phyloP scores from a whole-genome alignment of 1,140 invertebrate species.

The Trichomalopsis sarcophagae region DNA sequence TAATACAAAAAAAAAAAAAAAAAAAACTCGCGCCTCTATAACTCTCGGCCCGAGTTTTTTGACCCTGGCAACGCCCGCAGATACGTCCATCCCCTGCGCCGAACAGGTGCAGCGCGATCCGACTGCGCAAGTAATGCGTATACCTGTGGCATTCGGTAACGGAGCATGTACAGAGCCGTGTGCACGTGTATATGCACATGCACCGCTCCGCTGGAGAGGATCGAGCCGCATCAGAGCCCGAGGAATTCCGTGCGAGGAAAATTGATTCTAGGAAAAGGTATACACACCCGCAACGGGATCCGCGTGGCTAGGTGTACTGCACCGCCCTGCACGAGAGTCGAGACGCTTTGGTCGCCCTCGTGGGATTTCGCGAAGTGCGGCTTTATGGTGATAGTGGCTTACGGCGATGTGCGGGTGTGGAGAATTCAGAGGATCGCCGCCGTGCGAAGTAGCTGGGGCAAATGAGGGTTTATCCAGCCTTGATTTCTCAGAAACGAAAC shows the following conservation, averaged over 20 bases:
- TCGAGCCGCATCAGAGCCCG: neutral
- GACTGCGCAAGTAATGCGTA: neutral
- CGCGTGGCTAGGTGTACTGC: neutral
- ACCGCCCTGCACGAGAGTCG: neutral
- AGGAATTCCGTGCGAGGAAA: constrained; percentile 21
- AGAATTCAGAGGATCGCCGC: too few relatives aligned
- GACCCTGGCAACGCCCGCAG: neutral
- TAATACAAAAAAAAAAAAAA: too few relatives aligned
- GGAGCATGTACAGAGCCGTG: neutral
- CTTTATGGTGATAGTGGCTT: too few relatives aligned
- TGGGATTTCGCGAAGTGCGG: too few relatives aligned
- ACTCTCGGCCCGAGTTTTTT: neutral
- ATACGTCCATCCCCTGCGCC: neutral
- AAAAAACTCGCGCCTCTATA: too few relatives aligned
- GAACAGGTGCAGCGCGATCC: neutral
- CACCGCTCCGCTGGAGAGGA: neutral
- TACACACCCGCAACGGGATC: neutral
- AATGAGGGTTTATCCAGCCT: too few relatives aligned
- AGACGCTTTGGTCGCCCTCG: neutral
- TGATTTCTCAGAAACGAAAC: too few relatives aligned
- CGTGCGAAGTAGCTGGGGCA: too few relatives aligned
- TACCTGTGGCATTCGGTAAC: neutral
- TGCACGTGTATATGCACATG: neutral
- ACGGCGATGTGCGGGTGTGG: too few relatives aligned
- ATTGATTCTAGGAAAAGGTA: neutral